Base-by-base conservation (phyloP, 2,797 vertebrate species). In the Chanos chanos region DNA sequence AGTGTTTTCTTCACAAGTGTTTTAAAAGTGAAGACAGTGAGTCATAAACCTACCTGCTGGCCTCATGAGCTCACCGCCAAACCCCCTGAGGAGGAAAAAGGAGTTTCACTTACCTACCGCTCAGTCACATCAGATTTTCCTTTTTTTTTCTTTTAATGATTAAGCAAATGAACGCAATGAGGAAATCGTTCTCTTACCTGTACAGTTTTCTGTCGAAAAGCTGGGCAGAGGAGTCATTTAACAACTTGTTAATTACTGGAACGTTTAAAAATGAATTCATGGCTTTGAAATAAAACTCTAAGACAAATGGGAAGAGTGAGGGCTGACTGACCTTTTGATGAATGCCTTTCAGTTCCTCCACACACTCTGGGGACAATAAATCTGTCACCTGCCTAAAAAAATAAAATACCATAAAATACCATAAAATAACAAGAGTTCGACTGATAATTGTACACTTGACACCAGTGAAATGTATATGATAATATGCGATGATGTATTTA, bases 41-140 rank as follows among this genome's bases (percentile, higher is more conserved):
- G n/a, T n/a, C n/a, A n/a, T n/a, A n/a, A n/a, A n/a, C n/a, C n/a
- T 78, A 99, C 96, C 90, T 76, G 96, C 95, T 31, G 90, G 92
- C 76, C 91, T 92, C 95, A 99, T 97, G 40, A 95, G 85, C 4
- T 93, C 92, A 79, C 96, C 96, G 64, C 93, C 94, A 10, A 94
- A 91, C 15, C 96, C 96, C 86, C 96, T 99, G 56, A 0, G 74
- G 73, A 61, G 19, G 68, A 55, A 66, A 61, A 64, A 3, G 16
- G 5, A 54, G n/a, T n/a, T n/a, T 28, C 37, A 48, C 57, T 31
- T 47, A 34, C 4, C 41, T 24, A 30, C 22, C 25, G 50, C 5
- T 41, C n/a, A n/a, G 7, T 24, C 7, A 33, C 55, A 62, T 18
- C 22, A 31, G 27, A 19, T 3, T n/a, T 13, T 40, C 19, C 4